These are phyloP conservation scores for Orussus abietinus DNA, from an alignment of 1,140 invertebrate species.

Conservation along the genomic window DNA sequence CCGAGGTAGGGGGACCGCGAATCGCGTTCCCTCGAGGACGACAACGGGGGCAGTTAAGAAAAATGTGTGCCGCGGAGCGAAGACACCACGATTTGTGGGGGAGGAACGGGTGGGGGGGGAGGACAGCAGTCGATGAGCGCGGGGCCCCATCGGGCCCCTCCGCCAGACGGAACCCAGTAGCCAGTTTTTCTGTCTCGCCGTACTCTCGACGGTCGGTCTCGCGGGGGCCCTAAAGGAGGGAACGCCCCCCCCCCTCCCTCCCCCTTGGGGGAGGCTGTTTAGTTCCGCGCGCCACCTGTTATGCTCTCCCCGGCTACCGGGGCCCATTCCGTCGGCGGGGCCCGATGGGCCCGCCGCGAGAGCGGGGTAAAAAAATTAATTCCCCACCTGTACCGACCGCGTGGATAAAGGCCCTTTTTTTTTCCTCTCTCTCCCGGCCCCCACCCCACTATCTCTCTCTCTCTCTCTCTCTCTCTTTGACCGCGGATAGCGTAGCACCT, in stretches of 20 bases:
- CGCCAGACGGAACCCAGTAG: conserved; percentile 37
- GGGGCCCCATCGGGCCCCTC: conserved; percentile 14
- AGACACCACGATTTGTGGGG: conserved; percentile 1
- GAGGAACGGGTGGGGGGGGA: conserved; percentile 16
- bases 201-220: conserved; percentile 16
- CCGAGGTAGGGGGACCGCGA: no score
- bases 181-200: conserved; percentile 37
- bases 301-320: conserved; percentile 12
- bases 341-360: conserved; percentile 25
- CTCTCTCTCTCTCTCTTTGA: no score
- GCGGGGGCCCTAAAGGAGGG: conserved; percentile 17
- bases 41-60: conserved; percentile 6
- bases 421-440: no score
- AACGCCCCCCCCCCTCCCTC: conserved; percentile 5
- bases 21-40: no score
- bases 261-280: conserved; percentile 33
- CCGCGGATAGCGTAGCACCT: no score
- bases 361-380: no score
- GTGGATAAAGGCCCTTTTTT: no score
- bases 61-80: conserved; percentile 7
- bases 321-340: conserved; percentile 10
- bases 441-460: no score
- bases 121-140: conserved; percentile 10
- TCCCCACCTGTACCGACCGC: no score
- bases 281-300: conserved; percentile 49